A percentile compares a stretch with the other conserved stretches of the same genome.
phyloP scores from a whole-genome alignment of 2,113 vertebrate genomes.

The Speoplatyrhinus poulsoni region DNA sequence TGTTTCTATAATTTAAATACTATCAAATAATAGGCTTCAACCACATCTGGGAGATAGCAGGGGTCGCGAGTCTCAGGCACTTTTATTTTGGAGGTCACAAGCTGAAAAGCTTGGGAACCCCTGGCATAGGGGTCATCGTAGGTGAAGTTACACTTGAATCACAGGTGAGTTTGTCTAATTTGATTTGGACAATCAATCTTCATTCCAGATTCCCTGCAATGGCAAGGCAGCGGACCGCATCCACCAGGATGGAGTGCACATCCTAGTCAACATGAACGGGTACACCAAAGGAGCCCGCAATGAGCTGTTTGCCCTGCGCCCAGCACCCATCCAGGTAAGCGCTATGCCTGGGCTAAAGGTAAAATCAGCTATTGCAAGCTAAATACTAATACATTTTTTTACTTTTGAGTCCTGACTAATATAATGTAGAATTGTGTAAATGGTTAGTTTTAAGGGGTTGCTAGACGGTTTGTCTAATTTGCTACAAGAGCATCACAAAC shows the following conservation, averaged over 20 bases:
- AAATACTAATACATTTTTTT: no score
- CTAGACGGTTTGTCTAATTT: no score
- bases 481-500: neutral
- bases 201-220: conserved; percentile 90
- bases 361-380: no score
- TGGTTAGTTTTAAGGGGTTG: neutral
- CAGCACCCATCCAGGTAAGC: conserved; percentile 93
- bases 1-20: no score
- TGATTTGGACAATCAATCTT: neutral
- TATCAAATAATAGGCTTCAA: no score
- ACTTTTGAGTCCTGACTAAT: neutral
- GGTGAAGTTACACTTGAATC: neutral
- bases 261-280: conserved; percentile 98
- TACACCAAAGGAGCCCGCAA: conserved; percentile 98
- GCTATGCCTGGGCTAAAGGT: neutral
- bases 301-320: conserved; percentile 93
- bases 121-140: neutral
- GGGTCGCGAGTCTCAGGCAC: no score
- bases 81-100: no score
- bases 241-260: conserved; percentile 95
- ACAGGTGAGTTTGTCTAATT: neutral
- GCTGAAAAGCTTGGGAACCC: no score
- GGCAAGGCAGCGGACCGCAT: conserved; percentile 98
- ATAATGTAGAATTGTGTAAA: neutral
- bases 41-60: no score